phyloP scores from a whole-genome alignment of 2,113 vertebrate species.

The Lota lota region DNA sequence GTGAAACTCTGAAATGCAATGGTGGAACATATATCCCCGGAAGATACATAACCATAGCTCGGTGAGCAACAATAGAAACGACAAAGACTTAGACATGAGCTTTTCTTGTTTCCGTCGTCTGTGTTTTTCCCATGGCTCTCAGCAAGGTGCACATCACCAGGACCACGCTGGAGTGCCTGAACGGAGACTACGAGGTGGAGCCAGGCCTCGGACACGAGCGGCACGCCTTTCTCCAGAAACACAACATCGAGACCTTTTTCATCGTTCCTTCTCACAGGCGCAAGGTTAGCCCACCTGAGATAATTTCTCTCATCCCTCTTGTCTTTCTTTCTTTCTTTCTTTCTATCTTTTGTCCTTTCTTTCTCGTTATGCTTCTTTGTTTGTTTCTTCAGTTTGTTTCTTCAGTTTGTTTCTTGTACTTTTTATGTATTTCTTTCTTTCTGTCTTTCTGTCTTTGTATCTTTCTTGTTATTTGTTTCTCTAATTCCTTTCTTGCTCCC shows the following conservation, averaged over 20 bases:
- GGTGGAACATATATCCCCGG: too few species aligned
- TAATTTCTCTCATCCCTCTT: not conserved
- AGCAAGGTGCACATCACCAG: constrained; percentile 98
- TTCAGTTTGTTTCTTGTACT: not conserved
- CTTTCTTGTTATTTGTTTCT: too few species aligned
- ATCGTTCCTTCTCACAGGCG: constrained; percentile 95
- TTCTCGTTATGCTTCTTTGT: not conserved
- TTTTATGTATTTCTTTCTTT: not conserved
- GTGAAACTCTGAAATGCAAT: not conserved
- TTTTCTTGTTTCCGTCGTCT: not conserved
- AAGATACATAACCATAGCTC: too few species aligned
- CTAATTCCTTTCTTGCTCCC: too few species aligned
- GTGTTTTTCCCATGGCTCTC: constrained; percentile 13
- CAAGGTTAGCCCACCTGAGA: constrained; percentile 75
- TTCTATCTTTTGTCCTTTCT: not conserved
- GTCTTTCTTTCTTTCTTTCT: not conserved
- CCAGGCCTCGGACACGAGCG: constrained; percentile 91
- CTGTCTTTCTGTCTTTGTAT: too few species aligned
- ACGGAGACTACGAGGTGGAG: constrained; percentile 97
- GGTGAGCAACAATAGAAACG: not conserved
- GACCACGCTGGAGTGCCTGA: constrained; percentile 92
- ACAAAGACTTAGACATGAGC: not conserved
- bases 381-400: not conserved
- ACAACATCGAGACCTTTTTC: constrained; percentile 95
- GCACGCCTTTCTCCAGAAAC: constrained; percentile 91